Base-by-base conservation (phyloP, 2,888 invertebrate genomes). In the Drosophila tanythrix region DNA sequence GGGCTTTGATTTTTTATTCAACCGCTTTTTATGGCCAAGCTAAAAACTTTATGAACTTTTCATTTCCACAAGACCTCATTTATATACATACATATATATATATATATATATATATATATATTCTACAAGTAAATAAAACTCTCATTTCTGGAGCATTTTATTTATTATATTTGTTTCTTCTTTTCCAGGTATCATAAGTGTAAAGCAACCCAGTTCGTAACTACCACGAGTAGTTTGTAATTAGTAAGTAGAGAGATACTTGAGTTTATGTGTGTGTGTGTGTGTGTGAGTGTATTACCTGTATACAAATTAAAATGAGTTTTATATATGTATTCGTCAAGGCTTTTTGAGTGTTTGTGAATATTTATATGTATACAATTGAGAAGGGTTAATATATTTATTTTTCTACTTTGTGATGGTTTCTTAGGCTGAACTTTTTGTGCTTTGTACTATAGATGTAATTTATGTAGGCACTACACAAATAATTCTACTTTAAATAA, bases 381-480 rank as follows among this genome's bases (percentile, higher is more conserved):
- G 69, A 74, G 65, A 78, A 80, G 74, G 81, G 71, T 63, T 84
- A 72, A 83, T 73, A 83, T 75, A 83, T 76, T 84, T 90, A 88
- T 89, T 88, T 89, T 87, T 87, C 84, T 89, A 89, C 88, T 90
- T 87, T 90, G 89, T 90, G 90, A 87, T 87, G 87, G 87, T 87
- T 87, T 87, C 90, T 83, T 87, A 87, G 85, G 87, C 90, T 90
- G 85, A 86, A 88, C 83, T 85, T 79, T 65, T 88, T 85, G 86
- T 90, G 81, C 81, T 84, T 79, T 75, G 64, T 75, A 84, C 83
- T 82, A 59, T 82, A 79, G 79, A 66, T 80, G 81, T 80, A 82
- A 80, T 70, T 76, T 74, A 70, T 57, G 52, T 90, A 86, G 81
- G 66, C 83, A 76, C 87, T 88, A 66, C 67, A 50, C 79, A 66